Evolutionary conservation across 2,797 vertebrate species (phyloP).

Genomic region (Galaxias olidus): DNA sequence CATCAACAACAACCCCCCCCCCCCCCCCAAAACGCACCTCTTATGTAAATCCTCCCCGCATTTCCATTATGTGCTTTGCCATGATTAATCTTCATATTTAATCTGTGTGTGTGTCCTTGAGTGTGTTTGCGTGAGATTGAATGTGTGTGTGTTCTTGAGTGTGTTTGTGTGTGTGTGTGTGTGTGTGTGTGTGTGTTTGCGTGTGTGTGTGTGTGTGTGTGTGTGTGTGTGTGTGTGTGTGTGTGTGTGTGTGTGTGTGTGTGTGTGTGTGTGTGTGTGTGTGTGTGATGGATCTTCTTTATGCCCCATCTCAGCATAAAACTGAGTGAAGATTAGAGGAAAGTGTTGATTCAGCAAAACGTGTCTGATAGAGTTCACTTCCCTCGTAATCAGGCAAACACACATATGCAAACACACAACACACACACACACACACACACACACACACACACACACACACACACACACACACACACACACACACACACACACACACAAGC

Average conservation of each 20-base stretch:
- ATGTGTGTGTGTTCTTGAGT: not conserved
- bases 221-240: not conserved
- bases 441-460: not conserved
- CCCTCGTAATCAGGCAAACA: conserved; percentile 42
- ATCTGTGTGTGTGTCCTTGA: not conserved
- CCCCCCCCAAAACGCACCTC: too few relatives aligned
- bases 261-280: not conserved
- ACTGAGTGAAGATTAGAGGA: conserved; percentile 67
- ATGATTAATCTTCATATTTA: not conserved
- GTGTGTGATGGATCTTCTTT: conserved; percentile 59
- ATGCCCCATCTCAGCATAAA: conserved; percentile 75
- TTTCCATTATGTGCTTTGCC: too few relatives aligned
- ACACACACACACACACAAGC: conserved; percentile 3
- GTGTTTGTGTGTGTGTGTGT: not conserved
- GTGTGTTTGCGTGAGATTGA: not conserved
- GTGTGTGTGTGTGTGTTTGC: not conserved
- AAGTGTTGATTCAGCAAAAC: conserved; percentile 70
- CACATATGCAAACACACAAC: conserved; percentile 34
- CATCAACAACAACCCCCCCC: too few relatives aligned
- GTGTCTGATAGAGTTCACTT: conserved; percentile 49
- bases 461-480: conserved; percentile 1
- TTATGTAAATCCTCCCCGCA: too few relatives aligned
- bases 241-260: not conserved
- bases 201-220: not conserved
- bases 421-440: not conserved